These are phyloP conservation scores for Petrocephalus zakoni DNA, from an alignment of 2,113 vertebrate genomes.

Conservation along the genomic window DNA sequence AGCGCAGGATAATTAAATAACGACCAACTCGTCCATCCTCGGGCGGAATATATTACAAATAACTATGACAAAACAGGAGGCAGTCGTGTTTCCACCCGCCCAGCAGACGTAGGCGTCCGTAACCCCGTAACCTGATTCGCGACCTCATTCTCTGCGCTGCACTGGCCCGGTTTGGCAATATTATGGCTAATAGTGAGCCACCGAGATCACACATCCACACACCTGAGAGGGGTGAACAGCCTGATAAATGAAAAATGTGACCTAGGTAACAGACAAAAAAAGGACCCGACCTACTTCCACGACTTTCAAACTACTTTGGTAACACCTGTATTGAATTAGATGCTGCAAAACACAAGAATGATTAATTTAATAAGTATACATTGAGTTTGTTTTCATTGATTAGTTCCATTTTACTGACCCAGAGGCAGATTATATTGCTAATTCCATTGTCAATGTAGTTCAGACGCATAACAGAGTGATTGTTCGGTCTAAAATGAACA, in stretches of 20 bases:
- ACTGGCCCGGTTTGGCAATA: not conserved
- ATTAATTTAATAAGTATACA: not conserved
- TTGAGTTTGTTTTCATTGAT: not conserved
- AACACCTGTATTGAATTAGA: not conserved
- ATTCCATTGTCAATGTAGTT: constrained; percentile 27
- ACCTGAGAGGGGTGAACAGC: not conserved
- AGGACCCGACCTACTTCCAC: not conserved
- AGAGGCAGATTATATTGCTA: not conserved
- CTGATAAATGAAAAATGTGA: not conserved
- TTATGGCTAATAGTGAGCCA: not conserved
- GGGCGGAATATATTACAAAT: not conserved
- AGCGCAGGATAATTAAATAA: not conserved
- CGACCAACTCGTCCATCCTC: not conserved
- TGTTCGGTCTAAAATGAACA: constrained; percentile 33
- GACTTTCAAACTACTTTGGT: not conserved
- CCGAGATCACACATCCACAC: not conserved
- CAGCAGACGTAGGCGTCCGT: not conserved
- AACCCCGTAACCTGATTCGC: not conserved
- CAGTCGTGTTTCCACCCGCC: not conserved
- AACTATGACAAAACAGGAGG: not conserved
- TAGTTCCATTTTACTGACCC: not conserved
- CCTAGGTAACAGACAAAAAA: not conserved
- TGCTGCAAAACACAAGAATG: not conserved
- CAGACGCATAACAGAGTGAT: constrained; percentile 31
- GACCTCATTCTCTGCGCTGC: not conserved